These are phyloP conservation scores for Dryobates pubescens DNA, from an alignment of 2,797 vertebrate genomes.

Conservation along the genomic window DNA sequence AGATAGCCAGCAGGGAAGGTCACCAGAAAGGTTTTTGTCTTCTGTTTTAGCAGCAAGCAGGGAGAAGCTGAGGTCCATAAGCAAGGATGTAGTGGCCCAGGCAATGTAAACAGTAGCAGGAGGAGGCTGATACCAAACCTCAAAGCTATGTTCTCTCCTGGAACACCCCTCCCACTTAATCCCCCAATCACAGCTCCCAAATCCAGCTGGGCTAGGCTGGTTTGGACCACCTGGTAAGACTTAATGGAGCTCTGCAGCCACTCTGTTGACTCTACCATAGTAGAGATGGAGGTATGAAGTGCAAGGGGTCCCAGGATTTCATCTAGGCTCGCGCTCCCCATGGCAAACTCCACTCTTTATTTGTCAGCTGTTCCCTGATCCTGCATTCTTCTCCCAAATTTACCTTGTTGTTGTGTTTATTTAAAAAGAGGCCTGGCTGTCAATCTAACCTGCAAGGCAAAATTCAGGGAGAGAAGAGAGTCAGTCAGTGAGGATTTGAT, in stretches of 20 bases:
- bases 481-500: not conserved
- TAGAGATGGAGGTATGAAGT: not conserved
- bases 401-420: accelerated
- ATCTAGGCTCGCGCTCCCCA: not conserved
- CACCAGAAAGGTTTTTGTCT: not conserved
- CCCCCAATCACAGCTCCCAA: not conserved
- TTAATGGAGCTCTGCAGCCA: not conserved
- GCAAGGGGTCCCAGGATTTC: not conserved
- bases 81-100: not conserved
- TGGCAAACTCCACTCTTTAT: not conserved
- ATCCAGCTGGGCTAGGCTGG: not conserved
- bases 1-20: not conserved
- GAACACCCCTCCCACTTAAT: not conserved
- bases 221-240: not conserved
- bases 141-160: accelerated
- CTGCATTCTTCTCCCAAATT: accelerated
- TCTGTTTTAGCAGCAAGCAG: not conserved
- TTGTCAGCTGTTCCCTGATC: not conserved
- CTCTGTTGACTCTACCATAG: not conserved
- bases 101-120: not conserved
- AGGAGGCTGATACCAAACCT: not conserved
- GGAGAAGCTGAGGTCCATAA: not conserved
- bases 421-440: not conserved
- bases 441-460: not conserved
- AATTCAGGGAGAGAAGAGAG: not conserved